phyloP scores from a whole-genome alignment of 2,888 invertebrate genomes.

The Bombyx huttoni region DNA sequence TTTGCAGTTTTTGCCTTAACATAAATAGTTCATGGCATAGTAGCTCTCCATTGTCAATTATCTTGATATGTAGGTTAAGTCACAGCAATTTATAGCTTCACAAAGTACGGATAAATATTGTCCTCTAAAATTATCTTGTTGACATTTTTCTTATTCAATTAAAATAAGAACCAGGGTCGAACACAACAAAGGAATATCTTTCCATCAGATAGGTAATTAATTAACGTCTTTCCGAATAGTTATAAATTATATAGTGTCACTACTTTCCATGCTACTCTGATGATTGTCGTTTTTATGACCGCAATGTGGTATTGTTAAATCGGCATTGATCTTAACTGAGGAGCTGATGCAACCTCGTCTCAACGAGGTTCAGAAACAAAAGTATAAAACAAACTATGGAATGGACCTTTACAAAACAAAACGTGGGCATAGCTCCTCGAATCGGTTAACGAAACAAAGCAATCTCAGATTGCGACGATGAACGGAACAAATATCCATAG shows the following conservation, averaged over 20 bases:
- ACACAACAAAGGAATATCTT: neutral
- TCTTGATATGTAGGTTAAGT: neutral
- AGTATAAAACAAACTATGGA: neutral
- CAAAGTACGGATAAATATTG: neutral
- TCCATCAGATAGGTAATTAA: neutral
- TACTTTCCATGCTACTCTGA: neutral
- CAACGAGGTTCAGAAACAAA: neutral
- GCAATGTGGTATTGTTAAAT: neutral
- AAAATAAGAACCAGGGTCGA: neutral
- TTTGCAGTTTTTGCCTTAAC: conserved; percentile 14
- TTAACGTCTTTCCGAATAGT: neutral
- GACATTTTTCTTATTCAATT: neutral
- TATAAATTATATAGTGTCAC: no score
- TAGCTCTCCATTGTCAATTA: conserved; percentile 19
- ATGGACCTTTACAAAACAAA: neutral
- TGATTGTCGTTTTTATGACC: neutral
- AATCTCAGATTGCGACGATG: conserved; percentile 6
- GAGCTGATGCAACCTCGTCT: neutral
- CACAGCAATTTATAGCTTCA: neutral
- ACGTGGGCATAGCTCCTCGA: neutral
- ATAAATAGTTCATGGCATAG: conserved; percentile 13
- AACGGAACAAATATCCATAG: conserved; percentile 15
- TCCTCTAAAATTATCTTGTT: neutral
- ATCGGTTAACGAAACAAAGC: neutral
- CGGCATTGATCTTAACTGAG: neutral